Percentiles rank a stretch among this genome's conserved stretches.
Conservation (phyloP, 2,888 invertebrate species). For the Malthinus seriepunctatus region DNA sequence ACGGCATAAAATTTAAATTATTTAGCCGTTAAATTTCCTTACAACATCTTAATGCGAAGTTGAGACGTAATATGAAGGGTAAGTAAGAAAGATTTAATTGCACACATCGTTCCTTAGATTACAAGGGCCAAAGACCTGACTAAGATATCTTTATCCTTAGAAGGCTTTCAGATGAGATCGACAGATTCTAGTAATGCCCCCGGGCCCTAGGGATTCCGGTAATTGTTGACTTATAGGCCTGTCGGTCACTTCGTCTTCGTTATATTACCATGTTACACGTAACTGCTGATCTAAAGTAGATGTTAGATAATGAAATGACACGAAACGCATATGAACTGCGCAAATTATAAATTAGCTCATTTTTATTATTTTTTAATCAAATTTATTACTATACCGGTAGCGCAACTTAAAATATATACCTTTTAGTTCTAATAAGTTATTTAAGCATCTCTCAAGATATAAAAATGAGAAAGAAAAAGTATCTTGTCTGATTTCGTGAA, state of each 20-base stretch:
- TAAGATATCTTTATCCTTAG: slow-evolving; percentile 45
- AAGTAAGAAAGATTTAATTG: slow-evolving; percentile 50
- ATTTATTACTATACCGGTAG: neutral
- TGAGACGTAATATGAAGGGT: neutral
- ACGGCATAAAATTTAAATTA: too few relatives aligned
- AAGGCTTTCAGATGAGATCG: slow-evolving; percentile 33
- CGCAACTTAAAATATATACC: too few relatives aligned
- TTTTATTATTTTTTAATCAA: slow-evolving; percentile 2
- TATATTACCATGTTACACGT: slow-evolving; percentile 33
- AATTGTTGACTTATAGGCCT: slow-evolving; percentile 53
- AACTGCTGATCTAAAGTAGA: slow-evolving; percentile 27
- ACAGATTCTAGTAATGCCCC: slow-evolving; percentile 34
- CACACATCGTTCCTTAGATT: slow-evolving; percentile 49
- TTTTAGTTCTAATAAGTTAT: too few relatives aligned
- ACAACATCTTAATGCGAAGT: too few relatives aligned
- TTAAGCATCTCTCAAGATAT: neutral
- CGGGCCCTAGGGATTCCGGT: slow-evolving; percentile 47
- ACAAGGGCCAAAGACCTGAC: slow-evolving; percentile 46
- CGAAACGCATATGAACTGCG: slow-evolving; percentile 6
- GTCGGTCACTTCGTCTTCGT: slow-evolving; percentile 47
- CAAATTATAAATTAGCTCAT: neutral
- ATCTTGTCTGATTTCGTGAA: slow-evolving; percentile 3
- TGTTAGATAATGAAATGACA: slow-evolving; percentile 13
- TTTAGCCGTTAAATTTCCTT: too few relatives aligned
- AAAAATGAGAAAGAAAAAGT: slow-evolving; percentile 1